phyloP scores from a whole-genome alignment of 2,113 vertebrate genomes.

The Paedocypris sp. region DNA sequence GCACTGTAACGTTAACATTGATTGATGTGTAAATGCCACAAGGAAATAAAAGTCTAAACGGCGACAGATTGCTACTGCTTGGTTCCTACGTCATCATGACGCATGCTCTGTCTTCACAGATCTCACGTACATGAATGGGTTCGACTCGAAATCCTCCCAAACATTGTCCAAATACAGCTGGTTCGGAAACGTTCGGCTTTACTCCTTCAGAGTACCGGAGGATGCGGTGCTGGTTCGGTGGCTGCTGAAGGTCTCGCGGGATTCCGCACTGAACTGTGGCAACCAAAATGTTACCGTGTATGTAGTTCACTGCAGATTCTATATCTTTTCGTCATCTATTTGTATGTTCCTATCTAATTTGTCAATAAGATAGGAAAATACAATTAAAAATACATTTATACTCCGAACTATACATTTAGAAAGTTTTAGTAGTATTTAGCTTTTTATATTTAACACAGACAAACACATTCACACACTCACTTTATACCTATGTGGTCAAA shows the following conservation, averaged over 20 bases:
- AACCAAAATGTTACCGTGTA: slow-evolving; percentile 74
- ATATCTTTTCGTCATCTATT: too few species aligned
- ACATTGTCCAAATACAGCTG: slow-evolving; percentile 80
- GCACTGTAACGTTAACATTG: too few species aligned
- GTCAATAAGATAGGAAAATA: too few species aligned
- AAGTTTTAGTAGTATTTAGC: too few species aligned
- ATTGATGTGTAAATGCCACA: too few species aligned
- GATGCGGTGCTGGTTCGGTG: slow-evolving; percentile 73
- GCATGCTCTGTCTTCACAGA: slow-evolving; percentile 39
- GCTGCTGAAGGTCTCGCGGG: slow-evolving; percentile 69
- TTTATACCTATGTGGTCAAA: too few species aligned
- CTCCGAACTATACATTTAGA: too few species aligned
- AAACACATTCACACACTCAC: too few species aligned
- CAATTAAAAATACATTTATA: too few species aligned
- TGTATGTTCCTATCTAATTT: too few species aligned
- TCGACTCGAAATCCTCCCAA: slow-evolving; percentile 78
- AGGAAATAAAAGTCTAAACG: slow-evolving; percentile 1
- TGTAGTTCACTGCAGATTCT: slow-evolving; percentile 33
- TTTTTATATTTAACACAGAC: too few species aligned
- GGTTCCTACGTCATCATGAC: not conserved
- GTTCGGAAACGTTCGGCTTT: slow-evolving; percentile 78
- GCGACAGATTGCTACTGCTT: not conserved
- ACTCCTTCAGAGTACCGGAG: slow-evolving; percentile 79
- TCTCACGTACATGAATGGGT: slow-evolving; percentile 65
- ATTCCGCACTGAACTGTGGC: slow-evolving; percentile 60